Percentiles rank a stretch among this genome's conserved stretches.
phyloP scores from a whole-genome alignment of 2,797 vertebrate species.

The Odontamblyopus rebecca region DNA sequence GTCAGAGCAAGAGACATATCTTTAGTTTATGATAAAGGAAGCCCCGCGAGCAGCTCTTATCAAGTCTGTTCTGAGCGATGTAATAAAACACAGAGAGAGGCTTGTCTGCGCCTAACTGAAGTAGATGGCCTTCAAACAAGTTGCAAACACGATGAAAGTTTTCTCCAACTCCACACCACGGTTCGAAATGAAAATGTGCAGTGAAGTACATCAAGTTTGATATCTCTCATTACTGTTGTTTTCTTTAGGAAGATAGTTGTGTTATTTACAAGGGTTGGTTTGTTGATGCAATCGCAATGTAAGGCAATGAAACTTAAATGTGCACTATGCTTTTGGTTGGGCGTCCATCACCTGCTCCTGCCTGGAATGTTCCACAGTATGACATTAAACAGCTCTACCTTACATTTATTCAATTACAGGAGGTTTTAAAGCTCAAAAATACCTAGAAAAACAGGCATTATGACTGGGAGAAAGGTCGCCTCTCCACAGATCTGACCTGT shows the following conservation, averaged over 20 bases:
- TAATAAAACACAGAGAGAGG: constrained; percentile 51
- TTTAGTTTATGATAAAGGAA: constrained; percentile 55
- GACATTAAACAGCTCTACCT: too few species aligned
- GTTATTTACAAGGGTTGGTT: too few species aligned
- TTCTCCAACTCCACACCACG: neutral
- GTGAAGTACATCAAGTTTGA: neutral
- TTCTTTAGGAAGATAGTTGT: neutral
- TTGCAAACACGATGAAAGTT: neutral
- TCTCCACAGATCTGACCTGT: too few species aligned
- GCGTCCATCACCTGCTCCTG: too few species aligned
- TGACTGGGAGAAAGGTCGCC: too few species aligned
- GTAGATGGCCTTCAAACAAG: constrained; percentile 34
- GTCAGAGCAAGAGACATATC: constrained; percentile 40
- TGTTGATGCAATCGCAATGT: too few species aligned
- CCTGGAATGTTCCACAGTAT: too few species aligned
- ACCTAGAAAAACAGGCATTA: too few species aligned
- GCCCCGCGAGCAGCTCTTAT: constrained; percentile 31
- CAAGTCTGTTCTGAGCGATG: constrained; percentile 35
- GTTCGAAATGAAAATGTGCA: neutral
- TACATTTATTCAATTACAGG: too few species aligned
- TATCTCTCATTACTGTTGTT: neutral
- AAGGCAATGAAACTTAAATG: neutral
- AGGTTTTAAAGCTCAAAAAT: too few species aligned
- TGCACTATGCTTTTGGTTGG: too few species aligned
- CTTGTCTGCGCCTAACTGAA: constrained; percentile 28